These are phyloP conservation scores for Microcaecilia unicolor DNA, from an alignment of 2,797 vertebrate genomes.

Conservation along the genomic window DNA sequence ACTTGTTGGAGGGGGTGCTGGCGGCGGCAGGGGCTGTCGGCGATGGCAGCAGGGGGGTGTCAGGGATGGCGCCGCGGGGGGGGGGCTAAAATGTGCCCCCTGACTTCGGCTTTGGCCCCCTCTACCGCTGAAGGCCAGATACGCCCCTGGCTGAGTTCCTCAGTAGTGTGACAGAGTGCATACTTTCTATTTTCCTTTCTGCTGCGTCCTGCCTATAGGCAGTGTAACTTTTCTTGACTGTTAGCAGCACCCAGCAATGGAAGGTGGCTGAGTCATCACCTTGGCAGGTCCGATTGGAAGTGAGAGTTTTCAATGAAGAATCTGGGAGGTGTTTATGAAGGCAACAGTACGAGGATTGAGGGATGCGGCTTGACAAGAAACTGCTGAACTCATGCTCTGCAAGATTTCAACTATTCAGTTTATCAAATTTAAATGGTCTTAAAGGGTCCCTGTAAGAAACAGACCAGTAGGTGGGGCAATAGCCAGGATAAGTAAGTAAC, in stretches of 20 bases:
- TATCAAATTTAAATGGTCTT: conserved; percentile 72
- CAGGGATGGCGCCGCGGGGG: too few relatives aligned
- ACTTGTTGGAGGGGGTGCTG: too few relatives aligned
- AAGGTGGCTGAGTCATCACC: conserved; percentile 27
- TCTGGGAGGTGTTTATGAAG: conserved; percentile 32
- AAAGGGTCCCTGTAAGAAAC: too few relatives aligned
- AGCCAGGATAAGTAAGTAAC: too few relatives aligned
- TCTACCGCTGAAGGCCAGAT: too few relatives aligned
- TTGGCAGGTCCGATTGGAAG: conserved; percentile 28
- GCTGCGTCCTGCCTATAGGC: neutral
- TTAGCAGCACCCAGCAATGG: conserved; percentile 1
- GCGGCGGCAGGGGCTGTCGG: too few relatives aligned
- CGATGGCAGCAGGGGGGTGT: too few relatives aligned
- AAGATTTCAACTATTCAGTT: conserved; percentile 61
- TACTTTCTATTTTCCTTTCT: neutral
- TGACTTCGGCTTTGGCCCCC: too few relatives aligned
- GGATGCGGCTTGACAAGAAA: conserved; percentile 37
- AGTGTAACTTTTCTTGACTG: neutral
- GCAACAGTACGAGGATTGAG: conserved; percentile 24
- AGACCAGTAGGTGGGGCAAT: too few relatives aligned
- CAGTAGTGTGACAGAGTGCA: too few relatives aligned
- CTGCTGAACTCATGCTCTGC: conserved; percentile 60
- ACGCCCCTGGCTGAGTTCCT: too few relatives aligned
- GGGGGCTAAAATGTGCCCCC: too few relatives aligned
- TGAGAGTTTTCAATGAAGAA: conserved; percentile 40